Conservation (phyloP, 2,888 invertebrate species). For the Torymus texanus region DNA sequence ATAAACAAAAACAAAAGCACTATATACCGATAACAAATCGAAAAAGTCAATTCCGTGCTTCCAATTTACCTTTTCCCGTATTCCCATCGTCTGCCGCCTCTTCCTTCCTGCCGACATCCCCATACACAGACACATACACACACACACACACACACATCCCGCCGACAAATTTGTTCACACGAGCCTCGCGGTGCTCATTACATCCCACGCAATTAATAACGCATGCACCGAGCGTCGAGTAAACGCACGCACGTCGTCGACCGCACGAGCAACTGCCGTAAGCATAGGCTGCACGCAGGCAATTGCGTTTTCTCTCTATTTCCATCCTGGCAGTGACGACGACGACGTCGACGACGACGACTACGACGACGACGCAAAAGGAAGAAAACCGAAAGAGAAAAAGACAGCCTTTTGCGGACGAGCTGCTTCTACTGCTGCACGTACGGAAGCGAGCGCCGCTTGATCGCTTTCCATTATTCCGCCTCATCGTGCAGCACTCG, state of each 20-base stretch:
- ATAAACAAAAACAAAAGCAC: too few species aligned
- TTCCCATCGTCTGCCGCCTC: too few species aligned
- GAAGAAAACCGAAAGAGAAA: conserved; percentile 4
- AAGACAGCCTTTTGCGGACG: neutral
- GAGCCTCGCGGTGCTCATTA: neutral
- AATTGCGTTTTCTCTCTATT: conserved; percentile 5
- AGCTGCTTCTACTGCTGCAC: neutral
- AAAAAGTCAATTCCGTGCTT: too few species aligned
- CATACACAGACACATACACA: too few species aligned
- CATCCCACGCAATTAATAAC: neutral
- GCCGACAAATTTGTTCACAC: too few species aligned
- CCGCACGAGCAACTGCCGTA: neutral
- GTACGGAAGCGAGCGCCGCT: conserved; percentile 7
- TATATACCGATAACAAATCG: too few species aligned
- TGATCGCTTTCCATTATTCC: conserved; percentile 35
- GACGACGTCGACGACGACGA: neutral
- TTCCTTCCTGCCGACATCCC: too few species aligned
- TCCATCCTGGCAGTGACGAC: conserved; percentile 3
- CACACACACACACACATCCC: too few species aligned
- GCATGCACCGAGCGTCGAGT: neutral
- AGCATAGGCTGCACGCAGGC: neutral
- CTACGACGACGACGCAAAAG: conserved; percentile 14
- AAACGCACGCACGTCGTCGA: neutral
- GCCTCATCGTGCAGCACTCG: conserved; percentile 13
- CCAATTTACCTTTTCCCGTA: too few species aligned